A percentile compares a stretch with the other conserved stretches of the same genome.
These are phyloP conservation scores for Entomobrya multifasciata DNA, from an alignment of 2,888 invertebrate species.

Conservation along the genomic window DNA sequence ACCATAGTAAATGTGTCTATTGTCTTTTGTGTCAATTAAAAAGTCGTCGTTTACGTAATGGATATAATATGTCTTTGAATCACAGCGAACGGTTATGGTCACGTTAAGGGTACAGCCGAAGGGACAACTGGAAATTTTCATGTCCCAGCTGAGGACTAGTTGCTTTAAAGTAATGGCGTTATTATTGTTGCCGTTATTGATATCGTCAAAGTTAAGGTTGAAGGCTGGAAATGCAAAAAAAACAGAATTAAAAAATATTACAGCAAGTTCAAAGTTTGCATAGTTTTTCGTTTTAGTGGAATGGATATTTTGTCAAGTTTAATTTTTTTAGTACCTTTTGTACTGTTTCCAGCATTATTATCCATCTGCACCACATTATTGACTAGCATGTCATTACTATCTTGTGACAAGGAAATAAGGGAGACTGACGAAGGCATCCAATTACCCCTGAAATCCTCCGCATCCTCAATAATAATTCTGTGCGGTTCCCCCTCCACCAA, in stretches of 20 bases:
- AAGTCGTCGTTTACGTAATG: slow-evolving; percentile 77
- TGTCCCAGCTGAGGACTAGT: slow-evolving; percentile 76
- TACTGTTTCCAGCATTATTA: slow-evolving; percentile 56
- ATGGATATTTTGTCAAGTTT: not conserved
- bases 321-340: slow-evolving; percentile 45
- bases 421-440: slow-evolving; percentile 72
- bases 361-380: slow-evolving; percentile 75
- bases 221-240: slow-evolving; percentile 42
- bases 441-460: slow-evolving; percentile 83
- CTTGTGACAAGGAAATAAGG: slow-evolving; percentile 60
- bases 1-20: slow-evolving; percentile 91
- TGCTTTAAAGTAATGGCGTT: slow-evolving; percentile 60
- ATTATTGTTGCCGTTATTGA: slow-evolving; percentile 22
- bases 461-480: slow-evolving; percentile 88
- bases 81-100: slow-evolving; percentile 75
- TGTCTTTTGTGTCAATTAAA: slow-evolving; percentile 77
- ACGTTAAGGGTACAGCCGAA: slow-evolving; percentile 58
- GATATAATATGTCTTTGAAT: slow-evolving; percentile 74
- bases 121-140: slow-evolving; percentile 68
- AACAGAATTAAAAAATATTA: slow-evolving; percentile 25
- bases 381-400: slow-evolving; percentile 62
- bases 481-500: slow-evolving; percentile 92
- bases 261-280: not conserved
- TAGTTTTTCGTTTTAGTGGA: not conserved
- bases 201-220: slow-evolving; percentile 57